phyloP scores from a whole-genome alignment of 1,140 invertebrate species.

The Papilio xuthus region DNA sequence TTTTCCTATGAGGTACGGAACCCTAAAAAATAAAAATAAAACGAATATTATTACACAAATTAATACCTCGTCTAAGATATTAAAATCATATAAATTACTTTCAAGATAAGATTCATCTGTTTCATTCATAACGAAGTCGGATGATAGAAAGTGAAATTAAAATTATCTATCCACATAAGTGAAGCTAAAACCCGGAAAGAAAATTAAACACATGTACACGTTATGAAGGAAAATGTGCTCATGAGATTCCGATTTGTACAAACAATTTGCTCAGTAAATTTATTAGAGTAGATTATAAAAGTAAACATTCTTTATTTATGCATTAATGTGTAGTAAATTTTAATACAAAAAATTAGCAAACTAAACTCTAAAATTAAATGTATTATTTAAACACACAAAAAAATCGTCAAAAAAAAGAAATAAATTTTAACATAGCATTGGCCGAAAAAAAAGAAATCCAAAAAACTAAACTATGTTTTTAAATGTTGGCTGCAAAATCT shows the following conservation, averaged over 20 bases:
- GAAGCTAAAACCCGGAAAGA: constrained; percentile 40
- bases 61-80: no score
- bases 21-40: no score
- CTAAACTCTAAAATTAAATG: neutral
- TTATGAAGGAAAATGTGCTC: constrained; percentile 42
- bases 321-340: neutral
- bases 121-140: constrained; percentile 18
- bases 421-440: neutral
- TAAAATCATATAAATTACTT: neutral
- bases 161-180: constrained; percentile 47
- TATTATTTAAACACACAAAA: neutral
- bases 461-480: neutral
- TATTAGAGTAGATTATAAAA: neutral
- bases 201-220: constrained; percentile 48
- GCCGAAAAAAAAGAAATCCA: neutral
- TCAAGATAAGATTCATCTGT: neutral
- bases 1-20: no score
- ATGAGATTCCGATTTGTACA: neutral
- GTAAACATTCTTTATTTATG: neutral
- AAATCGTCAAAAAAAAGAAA: neutral
- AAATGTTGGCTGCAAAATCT: neutral
- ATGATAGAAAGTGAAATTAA: constrained; percentile 66
- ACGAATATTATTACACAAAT: no score
- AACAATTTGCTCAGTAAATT: neutral
- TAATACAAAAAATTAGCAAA: neutral